Percentiles rank a stretch among this genome's conserved stretches.
Conservation (phyloP, 2,113 vertebrate genomes). For the Panurus biarmicus region DNA sequence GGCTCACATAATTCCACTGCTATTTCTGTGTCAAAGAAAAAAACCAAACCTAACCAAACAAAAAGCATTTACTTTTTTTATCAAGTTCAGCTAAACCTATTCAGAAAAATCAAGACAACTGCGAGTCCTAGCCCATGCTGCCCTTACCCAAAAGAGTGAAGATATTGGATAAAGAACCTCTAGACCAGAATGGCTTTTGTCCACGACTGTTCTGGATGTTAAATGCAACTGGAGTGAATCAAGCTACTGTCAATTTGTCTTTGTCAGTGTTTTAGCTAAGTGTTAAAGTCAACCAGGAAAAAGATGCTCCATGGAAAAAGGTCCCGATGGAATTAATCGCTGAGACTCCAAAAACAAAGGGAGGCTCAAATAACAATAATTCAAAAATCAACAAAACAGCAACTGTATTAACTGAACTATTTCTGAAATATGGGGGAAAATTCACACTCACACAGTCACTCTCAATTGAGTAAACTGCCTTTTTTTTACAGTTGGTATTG, state of each 20-base stretch:
- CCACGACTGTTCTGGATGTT: neutral
- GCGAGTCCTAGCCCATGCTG: neutral
- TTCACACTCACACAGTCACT: neutral
- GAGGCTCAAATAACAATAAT: neutral
- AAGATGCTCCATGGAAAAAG: neutral
- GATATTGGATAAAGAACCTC: neutral
- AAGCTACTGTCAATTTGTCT: neutral
- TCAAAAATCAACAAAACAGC: neutral
- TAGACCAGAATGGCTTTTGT: neutral
- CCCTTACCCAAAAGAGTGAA: neutral
- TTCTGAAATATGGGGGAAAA: neutral
- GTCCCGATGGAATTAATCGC: neutral
- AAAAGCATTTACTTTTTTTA: neutral
- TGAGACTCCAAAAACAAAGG: neutral
- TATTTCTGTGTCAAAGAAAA: neutral
- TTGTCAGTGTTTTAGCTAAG: neutral
- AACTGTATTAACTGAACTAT: neutral
- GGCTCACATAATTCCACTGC: neutral
- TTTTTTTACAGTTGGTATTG: neutral
- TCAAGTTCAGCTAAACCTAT: neutral
- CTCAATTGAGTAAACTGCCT: neutral
- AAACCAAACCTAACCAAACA: neutral
- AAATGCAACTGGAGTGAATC: neutral
- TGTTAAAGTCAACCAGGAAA: neutral
- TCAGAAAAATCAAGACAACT: neutral